Conservation (phyloP, 2,888 invertebrate genomes). For the Embidobia sp. region DNA sequence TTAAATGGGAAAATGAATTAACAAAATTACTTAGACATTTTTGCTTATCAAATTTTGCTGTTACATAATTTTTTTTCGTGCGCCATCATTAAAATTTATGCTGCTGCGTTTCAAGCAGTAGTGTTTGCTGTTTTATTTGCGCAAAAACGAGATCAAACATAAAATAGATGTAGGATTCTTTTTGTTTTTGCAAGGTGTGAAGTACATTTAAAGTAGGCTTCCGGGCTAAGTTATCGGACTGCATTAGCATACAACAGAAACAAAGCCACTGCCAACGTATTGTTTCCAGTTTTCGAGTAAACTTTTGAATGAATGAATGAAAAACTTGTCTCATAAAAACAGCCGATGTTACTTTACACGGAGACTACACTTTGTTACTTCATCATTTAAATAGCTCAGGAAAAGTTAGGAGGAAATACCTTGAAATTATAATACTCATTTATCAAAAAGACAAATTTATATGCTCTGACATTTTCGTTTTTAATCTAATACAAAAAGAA, state of each 20-base stretch:
- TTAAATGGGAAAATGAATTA: no score
- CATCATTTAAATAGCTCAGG: constrained; percentile 21
- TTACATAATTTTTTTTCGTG: no score
- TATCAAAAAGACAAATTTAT: constrained; percentile 23
- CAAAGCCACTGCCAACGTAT: constrained; percentile 36
- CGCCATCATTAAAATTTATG: no score
- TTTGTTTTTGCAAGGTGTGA: constrained; percentile 45
- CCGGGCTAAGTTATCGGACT: constrained; percentile 55
- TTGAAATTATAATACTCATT: constrained; percentile 34
- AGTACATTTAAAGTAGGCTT: constrained; percentile 59
- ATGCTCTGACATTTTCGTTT: constrained; percentile 11
- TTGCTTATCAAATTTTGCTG: no score
- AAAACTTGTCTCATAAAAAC: constrained; percentile 41
- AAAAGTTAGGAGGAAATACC: constrained; percentile 45
- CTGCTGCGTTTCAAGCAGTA: constrained; percentile 6
- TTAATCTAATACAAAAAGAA: neutral
- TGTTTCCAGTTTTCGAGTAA: constrained; percentile 57
- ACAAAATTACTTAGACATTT: no score
- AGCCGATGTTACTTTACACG: constrained; percentile 16
- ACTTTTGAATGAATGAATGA: constrained; percentile 59
- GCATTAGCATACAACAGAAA: constrained; percentile 59
- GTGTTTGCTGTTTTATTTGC: constrained; percentile 13
- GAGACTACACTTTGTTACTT: constrained; percentile 38
- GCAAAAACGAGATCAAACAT: constrained; percentile 44
- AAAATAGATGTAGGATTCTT: constrained; percentile 49